Base-by-base conservation (phyloP, 1,140 invertebrate genomes). In the Euura lappo region DNA sequence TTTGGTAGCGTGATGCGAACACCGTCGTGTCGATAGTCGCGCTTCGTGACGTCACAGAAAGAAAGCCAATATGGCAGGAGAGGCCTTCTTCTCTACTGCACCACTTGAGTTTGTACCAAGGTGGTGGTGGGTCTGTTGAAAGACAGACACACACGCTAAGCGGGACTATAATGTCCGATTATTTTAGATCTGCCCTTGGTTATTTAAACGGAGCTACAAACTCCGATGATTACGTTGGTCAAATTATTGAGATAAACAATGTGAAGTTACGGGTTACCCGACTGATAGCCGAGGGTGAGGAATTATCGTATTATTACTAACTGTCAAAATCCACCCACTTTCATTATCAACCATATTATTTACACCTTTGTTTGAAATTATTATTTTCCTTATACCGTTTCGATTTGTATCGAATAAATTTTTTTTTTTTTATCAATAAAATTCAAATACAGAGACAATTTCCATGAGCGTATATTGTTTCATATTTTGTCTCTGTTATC, bases 201-300 rank as follows among this genome's bases (percentile, higher is more conserved):
- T 88, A 88, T 71, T 78, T 88, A 43, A 87, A 88, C 45, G 83
- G 82, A 64, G 77, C 78, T 51, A 73, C 72, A 11, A 82, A 75
- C 69, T 81, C 79, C 79, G 96, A 96, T 89, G 95, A 96, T 86
- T 97, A 97, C 87, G 94, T 98, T 74, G 97, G 97, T 46, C 95
- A 97, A 89, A 89, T 91, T 78, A 91, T 98, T 68, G 96, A 98
- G 89, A 92, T 98, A 78, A 95, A 93, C 77, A 94, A 93, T 84
- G 93, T 96, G 82, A 97, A 96, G 89, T 88, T 98, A 72, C 90
- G 94, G 85, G 94, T 98, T 68, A 96, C 94, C 86, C 93, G 92
- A 89, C 93, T 98, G 79, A 95, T 98, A 77, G 97, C 96, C 69
- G 97, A 98, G 94, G 97, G 97, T 98, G 89, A 87, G 88, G 8